These are phyloP conservation scores for Siderastrea siderea DNA, from an alignment of 92 coral and sea anemone genomes.

Conservation along the genomic window DNA sequence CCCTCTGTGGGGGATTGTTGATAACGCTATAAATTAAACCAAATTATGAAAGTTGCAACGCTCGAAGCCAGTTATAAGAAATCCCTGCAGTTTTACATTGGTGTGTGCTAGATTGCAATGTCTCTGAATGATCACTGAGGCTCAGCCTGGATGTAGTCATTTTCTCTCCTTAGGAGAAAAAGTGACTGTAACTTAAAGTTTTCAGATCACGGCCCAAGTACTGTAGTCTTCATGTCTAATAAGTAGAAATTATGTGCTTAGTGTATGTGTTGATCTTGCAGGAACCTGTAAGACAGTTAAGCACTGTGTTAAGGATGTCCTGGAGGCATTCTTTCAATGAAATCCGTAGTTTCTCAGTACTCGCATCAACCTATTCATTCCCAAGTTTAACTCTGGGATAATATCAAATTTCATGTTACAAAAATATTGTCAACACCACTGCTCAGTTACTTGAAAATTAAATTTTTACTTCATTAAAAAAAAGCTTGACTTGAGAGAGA, in stretches of 20 bases:
- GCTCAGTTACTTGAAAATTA: too few relatives aligned
- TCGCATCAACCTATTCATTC: too few relatives aligned
- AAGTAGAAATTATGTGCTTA: not conserved
- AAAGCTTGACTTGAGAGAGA: too few relatives aligned
- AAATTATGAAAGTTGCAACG: not conserved
- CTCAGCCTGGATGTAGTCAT: not conserved
- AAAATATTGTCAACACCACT: too few relatives aligned
- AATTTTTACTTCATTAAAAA: too few relatives aligned
- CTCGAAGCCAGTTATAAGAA: not conserved
- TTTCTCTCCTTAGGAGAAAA: too few relatives aligned
- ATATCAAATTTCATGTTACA: too few relatives aligned
- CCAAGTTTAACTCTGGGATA: too few relatives aligned
- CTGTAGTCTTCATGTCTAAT: not conserved
- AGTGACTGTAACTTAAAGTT: too few relatives aligned
- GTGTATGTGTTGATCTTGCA: not conserved
- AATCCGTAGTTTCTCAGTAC: too few relatives aligned
- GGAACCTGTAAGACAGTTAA: too few relatives aligned
- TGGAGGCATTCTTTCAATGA: not conserved
- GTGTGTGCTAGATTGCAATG: not conserved
- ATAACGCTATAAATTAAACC: not conserved
- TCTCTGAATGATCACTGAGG: not conserved
- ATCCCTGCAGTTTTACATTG: not conserved
- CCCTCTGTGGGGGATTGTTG: conserved; percentile 38
- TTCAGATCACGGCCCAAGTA: too few relatives aligned
- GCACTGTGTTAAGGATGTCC: not conserved